Evolutionary conservation across 2,888 invertebrate genomes (phyloP).

Genomic region (Cantharis lateralis): DNA sequence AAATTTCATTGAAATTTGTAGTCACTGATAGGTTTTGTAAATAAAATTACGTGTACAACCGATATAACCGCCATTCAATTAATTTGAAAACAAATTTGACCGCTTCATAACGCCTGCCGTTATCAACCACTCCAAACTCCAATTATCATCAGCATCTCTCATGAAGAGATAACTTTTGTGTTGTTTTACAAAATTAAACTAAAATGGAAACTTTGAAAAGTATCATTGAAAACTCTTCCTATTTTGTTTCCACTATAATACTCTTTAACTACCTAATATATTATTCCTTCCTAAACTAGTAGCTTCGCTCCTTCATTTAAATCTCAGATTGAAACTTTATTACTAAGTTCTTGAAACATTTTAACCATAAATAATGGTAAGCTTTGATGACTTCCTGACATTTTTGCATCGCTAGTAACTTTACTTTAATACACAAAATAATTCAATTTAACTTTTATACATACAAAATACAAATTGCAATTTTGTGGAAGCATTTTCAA

Average conservation of each 20-base stretch:
- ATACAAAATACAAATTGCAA: not conserved
- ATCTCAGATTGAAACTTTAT: not conserved
- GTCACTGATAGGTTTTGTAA: not conserved
- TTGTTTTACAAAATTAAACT: not conserved
- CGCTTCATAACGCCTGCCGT: not conserved
- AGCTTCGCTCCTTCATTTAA: not conserved
- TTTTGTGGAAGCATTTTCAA: not conserved
- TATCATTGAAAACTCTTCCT: not conserved
- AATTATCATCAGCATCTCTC: not conserved
- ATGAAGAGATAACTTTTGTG: not conserved
- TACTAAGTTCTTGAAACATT: not conserved
- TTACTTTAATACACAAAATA: not conserved
- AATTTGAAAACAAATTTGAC: not conserved
- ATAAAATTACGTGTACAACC: not conserved
- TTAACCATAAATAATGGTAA: not conserved
- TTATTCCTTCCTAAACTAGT: not conserved
- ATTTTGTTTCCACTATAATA: not conserved
- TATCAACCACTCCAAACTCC: not conserved
- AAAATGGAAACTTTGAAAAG: not conserved
- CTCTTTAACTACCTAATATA: not conserved
- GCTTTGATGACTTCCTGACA: not conserved
- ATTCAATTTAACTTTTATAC: not conserved
- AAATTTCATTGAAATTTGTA: slow-evolving; percentile 6
- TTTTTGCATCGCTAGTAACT: not conserved
- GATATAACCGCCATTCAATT: not conserved